Evolutionary conservation across 2,113 vertebrate species (phyloP), one percentile per base, ranked within the genome.

Genomic region (Carassius auratus): DNA sequence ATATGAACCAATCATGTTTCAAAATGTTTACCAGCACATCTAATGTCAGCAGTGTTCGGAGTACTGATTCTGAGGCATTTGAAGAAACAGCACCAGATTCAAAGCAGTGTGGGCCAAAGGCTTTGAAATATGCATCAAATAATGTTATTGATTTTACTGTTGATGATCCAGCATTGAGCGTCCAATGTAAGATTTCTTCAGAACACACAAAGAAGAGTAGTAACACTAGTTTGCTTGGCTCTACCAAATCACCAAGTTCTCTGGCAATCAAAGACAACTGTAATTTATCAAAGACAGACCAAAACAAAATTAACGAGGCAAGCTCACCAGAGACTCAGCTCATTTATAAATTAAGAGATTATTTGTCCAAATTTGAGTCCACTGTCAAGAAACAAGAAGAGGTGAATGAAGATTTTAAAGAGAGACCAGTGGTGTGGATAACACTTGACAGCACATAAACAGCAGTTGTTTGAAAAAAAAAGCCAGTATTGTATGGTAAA

Each of bases 361-460:
- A 89, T 76, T 85, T 91, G 86, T 89, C 83, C 36, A 86, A 82
- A 86, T 86, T 87, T 80, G 89, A 90, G 74, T 80, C 75, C 19
- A 79, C 76, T 21, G 86, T 90, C 14, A 87, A 80, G 64, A 83
- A 76, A 62, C 82, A 85, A 48, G 88, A 89, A 21, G 1, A 74
- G 83, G 68, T 85, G 17, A 83, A 57, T 86, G 85, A 89, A 61
- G 36, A 36, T 15, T 1, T 55, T 61, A 59, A 59, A 8, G 71
- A 88, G 15, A 15, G 38, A 17, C 76, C 87, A 59, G 38, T 69
- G 23, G 26, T 84, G 38, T 87, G 88, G 88, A 89, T 85, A 85
- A 85, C 77, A 8, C 84, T 89, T 38, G 84, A 86, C 45, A 88
- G 84, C n/a, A 82, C 86, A 84, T 84, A 82, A 88, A 66, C 71